Evolutionary conservation across 2,797 vertebrate genomes (phyloP), one percentile per base, ranked within the genome.

Genomic region (Emydoidea blandingii): DNA sequence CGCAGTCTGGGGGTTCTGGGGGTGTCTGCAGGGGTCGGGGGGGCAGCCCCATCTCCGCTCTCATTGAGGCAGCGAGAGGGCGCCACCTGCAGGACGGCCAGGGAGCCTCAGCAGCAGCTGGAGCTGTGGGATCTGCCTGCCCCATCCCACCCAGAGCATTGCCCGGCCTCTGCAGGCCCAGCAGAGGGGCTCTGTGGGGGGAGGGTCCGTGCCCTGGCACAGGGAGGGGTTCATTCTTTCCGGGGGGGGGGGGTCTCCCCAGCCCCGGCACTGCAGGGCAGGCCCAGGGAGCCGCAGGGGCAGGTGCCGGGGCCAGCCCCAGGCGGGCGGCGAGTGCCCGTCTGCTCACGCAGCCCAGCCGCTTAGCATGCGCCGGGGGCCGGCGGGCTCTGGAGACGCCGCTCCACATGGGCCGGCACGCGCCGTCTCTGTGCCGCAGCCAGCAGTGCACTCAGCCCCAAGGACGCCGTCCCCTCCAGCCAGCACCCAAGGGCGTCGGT

Each of bases 61-160:
- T 34, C 74, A 91, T 18, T 95, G 79, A 56, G 8, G 79, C 59
- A 47, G 94, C 91, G 10, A 95, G 81, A 87, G 94, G 95, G 96
- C 94, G 94, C 97, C 96, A 96, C 91, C 94, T 97, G 95, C 95
- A 97, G 97, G 97, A 95, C 91, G 41, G 5, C 14, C 31, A 31
- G 31, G 59, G 31, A 34, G 50, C 5, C 59, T 62, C 29, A 34
- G 29, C 31, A 34, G 59, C 59, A 15, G 15, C 12, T 14, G 7
- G 31, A 62, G 31, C 31, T 16, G 15, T 31, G 59, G 14, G 57
- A 31, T 59, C 27, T 31, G 29, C 12, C 29, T 34, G 6, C 57
- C 57, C 57, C 57, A 15, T 6, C 29, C 29, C 12, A 31, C 57
- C 57, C 52, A 19, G 16, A 53, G 2, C 18, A 19, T 50, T 50